Evolutionary conservation across 2,797 vertebrate species (phyloP), one percentile per base, ranked within the genome.

Genomic region (Typhlichthys subterraneus): DNA sequence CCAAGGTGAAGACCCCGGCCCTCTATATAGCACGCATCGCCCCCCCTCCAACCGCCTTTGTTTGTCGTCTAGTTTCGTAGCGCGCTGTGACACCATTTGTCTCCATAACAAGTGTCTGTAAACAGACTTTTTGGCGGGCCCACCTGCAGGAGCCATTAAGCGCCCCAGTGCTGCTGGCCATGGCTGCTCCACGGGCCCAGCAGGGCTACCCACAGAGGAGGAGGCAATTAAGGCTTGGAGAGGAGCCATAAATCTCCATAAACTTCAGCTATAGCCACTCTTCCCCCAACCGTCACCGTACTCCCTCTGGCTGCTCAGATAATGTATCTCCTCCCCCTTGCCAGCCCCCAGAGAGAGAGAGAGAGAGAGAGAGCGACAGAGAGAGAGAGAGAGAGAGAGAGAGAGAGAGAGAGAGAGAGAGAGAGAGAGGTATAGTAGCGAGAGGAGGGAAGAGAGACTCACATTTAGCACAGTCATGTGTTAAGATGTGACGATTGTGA

Each of bases 201-300:
- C 83, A 82, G 82, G 89, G 88, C 88, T 90, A 79, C 90, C 90
- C 88, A 85, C 88, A 69, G 86, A 85, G 87, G 81, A 90, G 87
- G 79, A 92, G 91, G 90, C 88, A 88, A 92, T 93, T 92, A 93
- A 84, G 81, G 75, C 77, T 77, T 58, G 51, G 60, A 77, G 83
- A 90, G 87, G 86, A 85, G 81, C 79, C 87, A 94, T 93, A 93
- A 91, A 93, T 94, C 92, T 93, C 92, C 91, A 93, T 92, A 93
- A 93, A 93, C 91, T 89, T 93, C 92, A 92, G 73, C 80, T 63
- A 57, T 9, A 68, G 76, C 70, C 55, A 4, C 47, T 42, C 45
- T n/a, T 15, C 14, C 59, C 29, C 33, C 49, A 33, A 31, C 10
- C 14, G 29, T 9, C 10, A 79, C 52, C 56, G 74, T 56, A 83